phyloP scores from a whole-genome alignment of 2,797 vertebrate genomes.

The Cyclura pinguis region DNA sequence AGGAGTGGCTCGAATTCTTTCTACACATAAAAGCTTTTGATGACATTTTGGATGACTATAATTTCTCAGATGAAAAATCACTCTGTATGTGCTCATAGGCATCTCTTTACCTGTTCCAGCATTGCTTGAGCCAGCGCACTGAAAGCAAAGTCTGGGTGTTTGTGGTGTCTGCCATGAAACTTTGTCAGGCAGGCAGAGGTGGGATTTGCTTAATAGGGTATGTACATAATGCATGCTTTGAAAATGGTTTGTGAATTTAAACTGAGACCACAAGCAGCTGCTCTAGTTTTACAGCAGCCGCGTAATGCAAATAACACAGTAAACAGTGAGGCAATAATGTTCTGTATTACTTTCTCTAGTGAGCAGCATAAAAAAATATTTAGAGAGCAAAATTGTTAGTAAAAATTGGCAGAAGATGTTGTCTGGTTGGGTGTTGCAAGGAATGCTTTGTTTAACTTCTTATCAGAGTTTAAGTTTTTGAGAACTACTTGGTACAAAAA shows the following conservation, averaged over 20 bases:
- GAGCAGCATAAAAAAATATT: not conserved
- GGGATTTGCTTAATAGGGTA: slow-evolving; percentile 32
- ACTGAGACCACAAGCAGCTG: slow-evolving; percentile 41
- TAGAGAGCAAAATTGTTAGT: slow-evolving; percentile 16
- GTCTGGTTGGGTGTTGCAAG: slow-evolving; percentile 7
- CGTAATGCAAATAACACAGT: slow-evolving; percentile 18
- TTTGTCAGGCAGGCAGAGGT: slow-evolving; percentile 36
- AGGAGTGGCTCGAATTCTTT: no score
- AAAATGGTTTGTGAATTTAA: slow-evolving; percentile 25
- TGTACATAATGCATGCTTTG: slow-evolving; percentile 34
- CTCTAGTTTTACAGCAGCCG: slow-evolving; percentile 50
- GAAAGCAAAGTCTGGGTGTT: not conserved
- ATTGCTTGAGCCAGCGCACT: not conserved
- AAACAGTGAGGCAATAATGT: not conserved
- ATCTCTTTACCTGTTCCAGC: not conserved
- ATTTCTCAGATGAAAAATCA: not conserved
- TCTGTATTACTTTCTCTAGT: slow-evolving; percentile 16
- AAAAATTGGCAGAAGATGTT: slow-evolving; percentile 3
- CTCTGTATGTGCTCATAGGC: not conserved
- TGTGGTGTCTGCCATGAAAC: slow-evolving; percentile 12
- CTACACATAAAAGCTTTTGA: not conserved
- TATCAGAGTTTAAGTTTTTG: slow-evolving; percentile 45
- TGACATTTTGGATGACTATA: not conserved
- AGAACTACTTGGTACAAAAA: slow-evolving; percentile 17
- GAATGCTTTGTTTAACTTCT: slow-evolving; percentile 32